Evolutionary conservation across 2,113 vertebrate species (phyloP), one percentile per base, ranked within the genome.

Genomic region (Rousettus leschenaultii): DNA sequence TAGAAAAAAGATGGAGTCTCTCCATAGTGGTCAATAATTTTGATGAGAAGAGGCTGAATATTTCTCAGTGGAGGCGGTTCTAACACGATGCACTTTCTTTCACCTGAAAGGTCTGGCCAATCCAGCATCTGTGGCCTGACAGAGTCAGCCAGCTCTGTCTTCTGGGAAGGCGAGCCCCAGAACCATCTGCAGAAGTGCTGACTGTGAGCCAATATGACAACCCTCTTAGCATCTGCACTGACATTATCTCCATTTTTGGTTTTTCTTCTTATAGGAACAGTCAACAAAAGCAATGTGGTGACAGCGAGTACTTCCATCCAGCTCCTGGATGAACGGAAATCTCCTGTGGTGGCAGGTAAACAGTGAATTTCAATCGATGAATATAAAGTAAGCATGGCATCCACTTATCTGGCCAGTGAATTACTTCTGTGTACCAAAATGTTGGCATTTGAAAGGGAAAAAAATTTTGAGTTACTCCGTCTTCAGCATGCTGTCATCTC

Each of bases 221-320:
- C 16, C 80, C 3, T 78, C 40, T 86, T 61, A 35, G 61, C 2
- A 2, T 28, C 28, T 8, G 10, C 11, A 26, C 13, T 48, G 0
- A 26, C 45, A 45, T n/a, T 55, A 4, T 33, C 26, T 93, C 66
- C 70, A 57, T 35, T 91, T 85, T 59, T 74, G 65, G 4, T 75
- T 96, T 89, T 33, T 21, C 51, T 84, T 85, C 73, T 89, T 93
- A 33, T 66, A 99, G 99, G 99, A 97, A 98, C 98, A 18, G 99
- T 99, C 97, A 99, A 99, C 98, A 99, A 99, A 98, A 99, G 99
- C 95, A 99, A 98, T 1, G 99, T 99, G 83, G 99, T 99, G 79
- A 99, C 99, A 97, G 99, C 99, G 77, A 99, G 99, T 95, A 99
- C 99, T 61, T 99, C 99, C 83, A 99, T 99, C 97, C 99, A 99